A percentile compares a stretch with the other conserved stretches of the same genome.
These are phyloP conservation scores for Protonemura montana DNA, from an alignment of 2,888 invertebrate genomes.

Conservation along the genomic window DNA sequence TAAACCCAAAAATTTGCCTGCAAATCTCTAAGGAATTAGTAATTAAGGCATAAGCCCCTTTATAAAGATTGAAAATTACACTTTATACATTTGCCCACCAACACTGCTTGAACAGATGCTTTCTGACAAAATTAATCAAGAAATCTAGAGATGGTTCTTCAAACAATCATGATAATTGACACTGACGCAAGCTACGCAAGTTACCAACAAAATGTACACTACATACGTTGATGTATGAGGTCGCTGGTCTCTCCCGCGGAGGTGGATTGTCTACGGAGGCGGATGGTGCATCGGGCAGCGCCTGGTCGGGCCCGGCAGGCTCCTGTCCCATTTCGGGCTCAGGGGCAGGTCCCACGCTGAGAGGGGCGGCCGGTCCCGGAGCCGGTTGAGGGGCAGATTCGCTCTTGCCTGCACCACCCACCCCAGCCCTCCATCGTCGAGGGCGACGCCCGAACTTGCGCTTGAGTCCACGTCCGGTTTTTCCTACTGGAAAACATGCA, in stretches of 20 bases:
- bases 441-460: constrained; percentile 56
- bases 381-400: not conserved
- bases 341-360: constrained; percentile 50
- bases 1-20: no score
- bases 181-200: no score
- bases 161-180: no score
- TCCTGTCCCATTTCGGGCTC: constrained; percentile 65
- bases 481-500: no score
- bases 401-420: not conserved
- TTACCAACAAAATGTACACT: no score
- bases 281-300: constrained; percentile 54
- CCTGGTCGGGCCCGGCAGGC: constrained; percentile 65
- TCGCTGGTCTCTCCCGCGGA: constrained; percentile 67
- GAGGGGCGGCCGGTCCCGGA: constrained; percentile 48
- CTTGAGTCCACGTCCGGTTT: constrained; percentile 60
- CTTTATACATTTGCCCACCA: no score
- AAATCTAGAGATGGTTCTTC: no score
- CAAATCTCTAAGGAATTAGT: no score
- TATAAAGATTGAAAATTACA: no score
- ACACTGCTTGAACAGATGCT: no score
- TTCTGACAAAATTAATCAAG: no score
- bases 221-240: constrained; percentile 69
- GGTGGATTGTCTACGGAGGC: constrained; percentile 57
- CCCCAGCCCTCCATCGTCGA: not conserved
- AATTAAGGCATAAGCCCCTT: no score